These are phyloP conservation scores for Mixornis gularis DNA, from an alignment of 2,113 vertebrate genomes.

Conservation along the genomic window DNA sequence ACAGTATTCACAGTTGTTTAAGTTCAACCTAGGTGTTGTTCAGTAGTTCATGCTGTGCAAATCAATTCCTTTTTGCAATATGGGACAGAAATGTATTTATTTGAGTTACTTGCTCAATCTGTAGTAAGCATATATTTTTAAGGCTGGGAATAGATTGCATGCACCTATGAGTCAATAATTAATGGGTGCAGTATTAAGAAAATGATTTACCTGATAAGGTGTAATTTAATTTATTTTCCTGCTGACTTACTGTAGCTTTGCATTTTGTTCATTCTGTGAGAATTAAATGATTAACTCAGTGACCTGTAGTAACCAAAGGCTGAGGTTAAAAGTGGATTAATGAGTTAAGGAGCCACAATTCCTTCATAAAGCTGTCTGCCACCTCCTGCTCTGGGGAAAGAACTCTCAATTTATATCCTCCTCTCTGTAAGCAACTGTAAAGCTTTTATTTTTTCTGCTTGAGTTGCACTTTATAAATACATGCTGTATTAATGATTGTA, in stretches of 20 bases:
- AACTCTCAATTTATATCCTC: neutral
- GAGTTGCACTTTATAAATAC: neutral
- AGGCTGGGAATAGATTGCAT: neutral
- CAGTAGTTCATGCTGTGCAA: neutral
- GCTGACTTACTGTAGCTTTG: conserved; percentile 2
- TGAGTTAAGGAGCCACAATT: neutral
- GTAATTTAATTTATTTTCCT: conserved; percentile 6
- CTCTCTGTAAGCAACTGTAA: neutral
- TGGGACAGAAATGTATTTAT: neutral
- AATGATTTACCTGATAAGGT: conserved; percentile 12
- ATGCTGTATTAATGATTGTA: neutral
- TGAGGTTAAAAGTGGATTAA: conserved; percentile 45
- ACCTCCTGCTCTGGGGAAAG: neutral
- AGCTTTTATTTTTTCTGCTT: neutral
- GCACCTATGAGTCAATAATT: neutral
- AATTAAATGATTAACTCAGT: conserved; percentile 28
- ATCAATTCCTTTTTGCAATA: neutral
- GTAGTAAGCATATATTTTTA: neutral
- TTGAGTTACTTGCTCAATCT: neutral
- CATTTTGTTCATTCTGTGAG: neutral
- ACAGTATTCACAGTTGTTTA: neutral
- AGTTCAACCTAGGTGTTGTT: neutral
- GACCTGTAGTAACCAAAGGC: conserved; percentile 13
- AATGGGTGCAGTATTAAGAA: neutral
- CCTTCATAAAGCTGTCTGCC: neutral